Base-by-base conservation (phyloP, 2,797 vertebrate species). In the Bradypodion pumilum region DNA sequence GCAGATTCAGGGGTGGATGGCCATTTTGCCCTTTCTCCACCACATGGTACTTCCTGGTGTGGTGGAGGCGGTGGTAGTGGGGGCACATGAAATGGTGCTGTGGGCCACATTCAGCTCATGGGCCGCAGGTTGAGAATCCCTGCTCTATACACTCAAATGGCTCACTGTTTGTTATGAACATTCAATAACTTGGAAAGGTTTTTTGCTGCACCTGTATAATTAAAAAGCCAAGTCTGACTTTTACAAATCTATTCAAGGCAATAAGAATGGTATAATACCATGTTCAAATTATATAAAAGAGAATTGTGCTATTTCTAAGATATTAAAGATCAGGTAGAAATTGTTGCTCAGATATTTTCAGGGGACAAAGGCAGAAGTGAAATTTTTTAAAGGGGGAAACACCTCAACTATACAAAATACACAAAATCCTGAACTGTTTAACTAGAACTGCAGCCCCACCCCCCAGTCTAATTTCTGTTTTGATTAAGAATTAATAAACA, bases 181-280 rank as follows among this genome's bases (percentile, higher is more conserved):
- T 65, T 84, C 81, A 85, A 81, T 85, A 77, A 85, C 9, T 25
- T 42, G 74, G 46, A 87, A 84, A 81, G 46, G 19, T 88, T 90
- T n/a, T 92, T 66, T 89, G 12, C 78, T 75, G 42, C 27, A 81
- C 1, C 27, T 65, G 85, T 70, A 68, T 60, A 92, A 87, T n/a
- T 87, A 85, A 87, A 82, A 82, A 32, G 23, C 23, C 35, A 10
- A 46, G 79, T 62, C 5, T 85, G 62, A 81, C 77, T 82, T 82
- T 74, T 74, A 79, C 1, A 83, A 46, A 80, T 87, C 15, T 74
- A 81, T 74, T 1, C 78, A 80, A 79, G 86, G 87, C 25, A 85
- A 69, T 29, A 0, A 82, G 79, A 40, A n/a, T 23, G 80, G 32
- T 44, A 69, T 74, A 49, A 5, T 69, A 72, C 74, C 37, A 88